Percentiles rank a stretch among this genome's conserved stretches.
Conservation (phyloP, 2,888 invertebrate genomes). For the Cephus nigrinus region DNA sequence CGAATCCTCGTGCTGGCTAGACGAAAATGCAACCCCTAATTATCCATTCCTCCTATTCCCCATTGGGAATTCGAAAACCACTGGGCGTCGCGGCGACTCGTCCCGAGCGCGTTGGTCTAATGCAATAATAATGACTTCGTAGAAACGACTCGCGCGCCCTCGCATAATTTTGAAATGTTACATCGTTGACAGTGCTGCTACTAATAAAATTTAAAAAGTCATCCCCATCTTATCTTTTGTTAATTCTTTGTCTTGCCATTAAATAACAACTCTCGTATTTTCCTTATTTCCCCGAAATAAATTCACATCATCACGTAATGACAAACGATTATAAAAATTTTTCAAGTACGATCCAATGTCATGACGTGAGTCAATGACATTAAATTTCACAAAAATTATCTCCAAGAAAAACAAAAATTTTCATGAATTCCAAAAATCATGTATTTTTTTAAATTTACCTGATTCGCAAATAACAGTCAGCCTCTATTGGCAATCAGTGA, state of each 20-base stretch:
- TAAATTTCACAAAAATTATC: too few relatives aligned
- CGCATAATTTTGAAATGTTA: not conserved
- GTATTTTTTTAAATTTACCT: not conserved
- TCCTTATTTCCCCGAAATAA: not conserved
- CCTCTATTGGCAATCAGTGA: not conserved
- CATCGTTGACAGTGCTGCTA: not conserved
- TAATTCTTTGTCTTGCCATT: not conserved
- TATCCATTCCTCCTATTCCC: slow-evolving; percentile 41
- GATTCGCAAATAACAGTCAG: not conserved
- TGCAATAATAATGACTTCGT: slow-evolving; percentile 44
- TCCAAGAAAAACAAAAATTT: not conserved
- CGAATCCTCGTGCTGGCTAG: slow-evolving; percentile 1
- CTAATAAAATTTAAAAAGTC: not conserved
- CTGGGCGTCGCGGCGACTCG: slow-evolving; percentile 25
- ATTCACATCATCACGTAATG: not conserved
- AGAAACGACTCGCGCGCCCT: slow-evolving; percentile 27
- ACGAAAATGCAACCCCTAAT: slow-evolving; percentile 30
- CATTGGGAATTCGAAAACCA: slow-evolving; percentile 17
- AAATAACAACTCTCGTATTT: not conserved
- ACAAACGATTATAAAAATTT: not conserved
- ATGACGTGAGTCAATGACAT: too few relatives aligned
- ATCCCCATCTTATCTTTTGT: not conserved
- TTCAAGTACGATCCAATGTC: not conserved
- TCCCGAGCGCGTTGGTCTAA: slow-evolving; percentile 21
- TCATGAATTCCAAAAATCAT: not conserved